Conservation (phyloP, 2,113 vertebrate genomes). For the Dissostichus mawsoni region DNA sequence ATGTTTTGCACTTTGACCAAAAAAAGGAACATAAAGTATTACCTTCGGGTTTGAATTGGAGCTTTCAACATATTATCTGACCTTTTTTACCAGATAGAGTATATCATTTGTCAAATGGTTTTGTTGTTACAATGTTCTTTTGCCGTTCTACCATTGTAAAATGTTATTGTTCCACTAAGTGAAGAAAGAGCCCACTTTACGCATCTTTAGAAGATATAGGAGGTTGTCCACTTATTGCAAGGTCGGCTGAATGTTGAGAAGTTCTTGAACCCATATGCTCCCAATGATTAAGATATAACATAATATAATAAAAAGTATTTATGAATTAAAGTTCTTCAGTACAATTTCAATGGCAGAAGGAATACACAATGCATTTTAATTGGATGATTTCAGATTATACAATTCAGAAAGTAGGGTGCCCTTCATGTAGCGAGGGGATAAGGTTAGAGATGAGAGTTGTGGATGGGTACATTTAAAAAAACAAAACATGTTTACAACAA, state of each 20-base stretch:
- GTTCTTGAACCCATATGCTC: neutral
- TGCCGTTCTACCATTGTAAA: neutral
- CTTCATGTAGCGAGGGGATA: too few relatives aligned
- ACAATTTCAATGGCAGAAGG: too few relatives aligned
- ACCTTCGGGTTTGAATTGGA: neutral
- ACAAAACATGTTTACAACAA: neutral
- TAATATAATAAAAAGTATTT: neutral
- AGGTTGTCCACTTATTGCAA: neutral
- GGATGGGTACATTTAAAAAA: neutral
- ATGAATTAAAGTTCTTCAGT: too few relatives aligned
- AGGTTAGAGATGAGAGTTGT: neutral
- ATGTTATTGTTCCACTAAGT: too few relatives aligned
- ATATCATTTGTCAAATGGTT: too few relatives aligned
- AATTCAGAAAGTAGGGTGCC: too few relatives aligned
- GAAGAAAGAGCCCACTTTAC: neutral
- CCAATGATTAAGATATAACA: neutral
- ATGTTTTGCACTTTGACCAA: too few relatives aligned
- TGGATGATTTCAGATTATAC: too few relatives aligned
- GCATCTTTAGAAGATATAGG: neutral
- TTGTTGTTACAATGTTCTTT: too few relatives aligned
- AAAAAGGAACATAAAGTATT: neutral
- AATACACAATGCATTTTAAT: too few relatives aligned
- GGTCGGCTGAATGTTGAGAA: neutral
- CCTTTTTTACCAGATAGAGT: neutral
- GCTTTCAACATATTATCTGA: neutral